Evolutionary conservation across 2,797 vertebrate species (phyloP), one percentile per base, ranked within the genome.

Genomic region (Fundulus diaphanus): DNA sequence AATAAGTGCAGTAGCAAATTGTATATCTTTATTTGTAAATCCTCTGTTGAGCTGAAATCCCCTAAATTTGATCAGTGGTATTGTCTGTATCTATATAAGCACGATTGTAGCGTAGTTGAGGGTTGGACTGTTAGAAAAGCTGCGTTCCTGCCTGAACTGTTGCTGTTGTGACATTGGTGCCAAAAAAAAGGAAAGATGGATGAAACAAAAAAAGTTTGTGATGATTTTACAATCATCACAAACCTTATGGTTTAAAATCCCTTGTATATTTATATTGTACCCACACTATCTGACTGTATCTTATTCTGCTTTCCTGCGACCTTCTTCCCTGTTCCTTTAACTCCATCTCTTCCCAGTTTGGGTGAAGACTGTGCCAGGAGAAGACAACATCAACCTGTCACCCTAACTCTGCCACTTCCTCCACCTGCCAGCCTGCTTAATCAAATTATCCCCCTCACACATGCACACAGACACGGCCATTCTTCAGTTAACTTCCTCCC

Each of bases 381-480:
- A 85, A 90, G 92, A 92, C 95, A 95, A 94, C 96, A 96, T 89
- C 93, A 92, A 91, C 93, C 90, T 95, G 79, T 89, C 92, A 93
- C 95, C 94, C 88, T 77, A 91, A 85, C 85, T 94, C 92, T 92
- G 93, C 81, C 37, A 80, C 87, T 90, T 95, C 94, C 95, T 94
- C 94, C 95, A 94, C 94, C 94, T 87, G 96, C 94, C 94, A 94
- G 93, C 90, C 93, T 94, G 92, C 96, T 96, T 97, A 97, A 97
- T 97, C 95, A 97, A 96, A 98, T 97, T 96, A 97, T 94, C 93
- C 1, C 44, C 92, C 94, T 85, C 80, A 86, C 74, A 67, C 85
- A 81, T 87, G 88, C 87, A 87, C 85, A 90, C 82, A 82, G 80
- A 77, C 6, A 85, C n/a, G 49, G 82, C 82, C 59, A 82, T 91